Conservation (phyloP, 1,140 invertebrate species). For the Ooceraea biroi region DNA sequence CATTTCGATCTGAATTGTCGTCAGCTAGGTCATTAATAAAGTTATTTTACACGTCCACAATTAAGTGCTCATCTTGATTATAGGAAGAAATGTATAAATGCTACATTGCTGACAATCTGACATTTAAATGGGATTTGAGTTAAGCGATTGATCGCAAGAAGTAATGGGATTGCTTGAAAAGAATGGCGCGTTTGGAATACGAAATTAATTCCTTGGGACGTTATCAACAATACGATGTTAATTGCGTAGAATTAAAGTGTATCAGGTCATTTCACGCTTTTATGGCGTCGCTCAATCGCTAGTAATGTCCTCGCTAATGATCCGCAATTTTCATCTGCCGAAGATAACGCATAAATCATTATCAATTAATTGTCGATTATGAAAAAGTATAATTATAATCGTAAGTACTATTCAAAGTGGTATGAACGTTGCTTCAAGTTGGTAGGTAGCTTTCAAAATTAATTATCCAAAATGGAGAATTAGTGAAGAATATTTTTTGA, state of each 20-base stretch:
- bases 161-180: conserved; percentile 18
- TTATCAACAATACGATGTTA: conserved; percentile 39
- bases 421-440: not conserved
- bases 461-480: conserved; percentile 2
- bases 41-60: too few species aligned
- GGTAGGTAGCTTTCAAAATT: not conserved
- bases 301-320: conserved; percentile 43
- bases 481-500: conserved; percentile 43
- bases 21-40: too few species aligned
- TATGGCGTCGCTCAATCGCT: conserved; percentile 28
- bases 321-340: not conserved
- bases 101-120: conserved; percentile 29
- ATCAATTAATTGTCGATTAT: conserved; percentile 21
- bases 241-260: conserved; percentile 41
- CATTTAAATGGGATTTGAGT: conserved; percentile 6
- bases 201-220: conserved; percentile 47
- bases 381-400: not conserved
- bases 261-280: conserved; percentile 30
- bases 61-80: not conserved
- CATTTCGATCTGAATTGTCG: too few species aligned
- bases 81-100: not conserved
- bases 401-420: too few species aligned
- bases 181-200: conserved; percentile 25
- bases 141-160: conserved; percentile 15
- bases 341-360: conserved; percentile 25